Percentiles rank a stretch among this genome's conserved stretches.
Evolutionary conservation across 2,888 invertebrate species (phyloP).

Genomic region (Halictus ligatus): DNA sequence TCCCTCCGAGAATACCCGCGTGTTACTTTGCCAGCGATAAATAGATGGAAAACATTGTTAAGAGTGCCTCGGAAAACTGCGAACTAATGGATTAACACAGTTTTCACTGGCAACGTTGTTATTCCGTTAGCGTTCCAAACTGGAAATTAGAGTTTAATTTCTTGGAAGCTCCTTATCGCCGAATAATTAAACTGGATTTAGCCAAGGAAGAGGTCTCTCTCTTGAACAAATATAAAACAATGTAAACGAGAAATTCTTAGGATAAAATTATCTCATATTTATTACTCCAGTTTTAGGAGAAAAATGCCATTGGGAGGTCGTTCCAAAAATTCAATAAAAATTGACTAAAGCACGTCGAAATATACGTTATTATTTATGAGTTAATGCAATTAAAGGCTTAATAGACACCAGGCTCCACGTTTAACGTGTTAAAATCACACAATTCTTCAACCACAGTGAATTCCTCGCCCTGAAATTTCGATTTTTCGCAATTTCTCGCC

Average conservation of each 20-base stretch:
- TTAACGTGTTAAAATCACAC: too few relatives aligned
- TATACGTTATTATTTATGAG: too few relatives aligned
- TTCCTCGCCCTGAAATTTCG: too few relatives aligned
- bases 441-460: too few relatives aligned
- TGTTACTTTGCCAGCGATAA: slow-evolving; percentile 19
- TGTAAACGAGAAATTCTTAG: neutral
- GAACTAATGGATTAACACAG: neutral
- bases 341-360: too few relatives aligned
- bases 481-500: too few relatives aligned
- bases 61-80: neutral
- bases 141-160: slow-evolving; percentile 11
- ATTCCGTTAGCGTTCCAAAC: slow-evolving; percentile 9
- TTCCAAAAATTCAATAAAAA: neutral
- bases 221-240: neutral
- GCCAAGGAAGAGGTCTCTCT: neutral
- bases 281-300: neutral
- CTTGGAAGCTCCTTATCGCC: neutral
- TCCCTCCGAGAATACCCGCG: slow-evolving; percentile 11
- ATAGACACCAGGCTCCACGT: too few relatives aligned
- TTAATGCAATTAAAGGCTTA: too few relatives aligned
- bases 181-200: neutral
- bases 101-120: neutral
- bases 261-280: neutral
- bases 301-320: neutral
- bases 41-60: slow-evolving; percentile 26